phyloP scores from a whole-genome alignment of 2,888 invertebrate species.

The Drosophila greeni region DNA sequence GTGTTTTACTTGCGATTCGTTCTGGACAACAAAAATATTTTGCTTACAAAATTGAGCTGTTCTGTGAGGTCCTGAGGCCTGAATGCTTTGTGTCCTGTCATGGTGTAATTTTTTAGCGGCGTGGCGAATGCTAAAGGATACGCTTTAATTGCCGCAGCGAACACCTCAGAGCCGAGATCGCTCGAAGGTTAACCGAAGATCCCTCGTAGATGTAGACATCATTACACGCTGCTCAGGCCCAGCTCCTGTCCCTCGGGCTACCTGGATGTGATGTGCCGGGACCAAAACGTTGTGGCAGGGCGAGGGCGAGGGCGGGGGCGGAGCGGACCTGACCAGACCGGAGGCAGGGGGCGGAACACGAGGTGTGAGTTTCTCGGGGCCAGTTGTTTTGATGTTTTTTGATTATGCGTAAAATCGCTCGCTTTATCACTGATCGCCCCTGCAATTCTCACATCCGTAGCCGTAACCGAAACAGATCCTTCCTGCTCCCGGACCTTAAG shows the following conservation, averaged over 20 bases:
- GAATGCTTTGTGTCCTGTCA: conserved; percentile 45
- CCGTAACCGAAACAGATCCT: neutral
- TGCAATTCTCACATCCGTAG: conserved; percentile 55
- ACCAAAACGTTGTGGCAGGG: neutral
- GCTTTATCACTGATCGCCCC: conserved; percentile 67
- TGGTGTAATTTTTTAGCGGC: conserved; percentile 65
- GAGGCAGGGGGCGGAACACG: neutral
- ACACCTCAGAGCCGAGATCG: conserved; percentile 40
- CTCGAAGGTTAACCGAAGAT: conserved; percentile 42
- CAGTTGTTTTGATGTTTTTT: conserved; percentile 67
- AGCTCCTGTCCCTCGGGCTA: conserved; percentile 56
- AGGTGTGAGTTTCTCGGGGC: conserved; percentile 65
- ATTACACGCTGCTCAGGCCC: conserved; percentile 62
- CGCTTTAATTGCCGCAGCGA: conserved; percentile 66
- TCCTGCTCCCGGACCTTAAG: neutral
- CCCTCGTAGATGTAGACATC: conserved; percentile 32
- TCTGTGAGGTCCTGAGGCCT: conserved; percentile 51
- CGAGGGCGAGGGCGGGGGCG: too few relatives aligned
- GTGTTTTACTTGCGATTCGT: conserved; percentile 71
- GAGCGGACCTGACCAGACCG: neutral
- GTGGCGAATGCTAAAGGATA: conserved; percentile 70
- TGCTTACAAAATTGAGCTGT: conserved; percentile 73
- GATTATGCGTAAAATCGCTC: conserved; percentile 72
- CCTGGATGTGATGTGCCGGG: neutral
- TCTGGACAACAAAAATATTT: conserved; percentile 76